Evolutionary conservation across 2,797 vertebrate genomes (phyloP).

Genomic region (Xiphophorus birchmanni): DNA sequence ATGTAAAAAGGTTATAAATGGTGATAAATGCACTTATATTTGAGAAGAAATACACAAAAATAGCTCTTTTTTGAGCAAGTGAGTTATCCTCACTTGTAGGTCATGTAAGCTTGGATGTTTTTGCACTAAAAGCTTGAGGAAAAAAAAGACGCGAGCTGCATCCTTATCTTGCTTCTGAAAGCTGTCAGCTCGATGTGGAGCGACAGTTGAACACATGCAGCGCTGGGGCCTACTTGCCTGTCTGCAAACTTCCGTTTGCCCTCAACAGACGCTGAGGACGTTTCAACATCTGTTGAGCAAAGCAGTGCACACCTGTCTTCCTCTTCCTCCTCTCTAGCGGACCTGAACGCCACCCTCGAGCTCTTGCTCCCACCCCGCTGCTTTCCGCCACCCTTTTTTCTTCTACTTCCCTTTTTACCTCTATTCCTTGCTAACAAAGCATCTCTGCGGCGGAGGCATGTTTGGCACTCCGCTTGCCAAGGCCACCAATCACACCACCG

Average conservation of each 20-base stretch:
- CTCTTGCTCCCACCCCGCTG: slow-evolving; percentile 44
- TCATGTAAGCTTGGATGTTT: slow-evolving; percentile 11
- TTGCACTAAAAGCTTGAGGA: slow-evolving; percentile 12
- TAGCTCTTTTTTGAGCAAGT: too few species aligned
- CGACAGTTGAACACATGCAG: slow-evolving; percentile 70
- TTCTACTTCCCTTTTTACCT: slow-evolving; percentile 62
- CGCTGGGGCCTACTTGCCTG: slow-evolving; percentile 58
- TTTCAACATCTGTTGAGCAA: slow-evolving; percentile 81
- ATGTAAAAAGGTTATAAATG: slow-evolving; percentile 33
- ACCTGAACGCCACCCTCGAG: slow-evolving; percentile 41
- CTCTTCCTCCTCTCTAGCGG: slow-evolving; percentile 74
- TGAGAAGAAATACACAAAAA: slow-evolving; percentile 12
- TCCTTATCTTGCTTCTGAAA: slow-evolving; percentile 49
- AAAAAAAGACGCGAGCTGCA: slow-evolving; percentile 33
- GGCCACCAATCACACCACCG: slow-evolving; percentile 62
- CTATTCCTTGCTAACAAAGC: slow-evolving; percentile 36
- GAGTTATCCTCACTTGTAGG: background rate
- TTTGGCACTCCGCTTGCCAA: slow-evolving; percentile 31
- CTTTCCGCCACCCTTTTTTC: slow-evolving; percentile 37
- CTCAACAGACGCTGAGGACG: slow-evolving; percentile 71
- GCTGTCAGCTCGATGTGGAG: slow-evolving; percentile 29
- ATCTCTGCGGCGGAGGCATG: slow-evolving; percentile 34
- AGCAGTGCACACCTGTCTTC: slow-evolving; percentile 79
- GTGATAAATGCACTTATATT: background rate
- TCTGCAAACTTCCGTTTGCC: slow-evolving; percentile 72